phyloP scores from a whole-genome alignment of 2,888 invertebrate species.

The Rapana venosa region DNA sequence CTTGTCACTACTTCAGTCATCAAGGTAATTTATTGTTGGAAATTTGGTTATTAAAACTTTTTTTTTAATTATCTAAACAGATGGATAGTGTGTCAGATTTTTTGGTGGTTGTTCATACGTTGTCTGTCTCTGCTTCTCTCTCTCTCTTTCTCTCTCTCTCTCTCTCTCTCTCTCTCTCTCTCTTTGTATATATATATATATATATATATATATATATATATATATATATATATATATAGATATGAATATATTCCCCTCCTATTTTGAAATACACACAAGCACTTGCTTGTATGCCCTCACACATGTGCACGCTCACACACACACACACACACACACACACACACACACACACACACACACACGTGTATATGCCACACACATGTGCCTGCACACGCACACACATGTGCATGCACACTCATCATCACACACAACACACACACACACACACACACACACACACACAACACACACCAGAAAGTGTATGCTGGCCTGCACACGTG shows the following conservation, averaged over 20 bases:
- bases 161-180: constrained; percentile 4
- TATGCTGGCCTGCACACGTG: too few species aligned
- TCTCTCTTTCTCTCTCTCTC: neutral
- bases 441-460: too few species aligned
- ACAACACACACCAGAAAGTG: too few species aligned
- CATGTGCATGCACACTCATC: too few species aligned
- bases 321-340: neutral
- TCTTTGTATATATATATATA: constrained; percentile 4
- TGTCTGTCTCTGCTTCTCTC: neutral
- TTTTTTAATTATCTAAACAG: constrained; percentile 21
- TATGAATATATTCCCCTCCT: neutral
- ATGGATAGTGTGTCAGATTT: neutral
- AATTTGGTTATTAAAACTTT: constrained; percentile 23
- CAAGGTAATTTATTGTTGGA: constrained; percentile 34
- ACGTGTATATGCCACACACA: too few species aligned
- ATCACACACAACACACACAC: too few species aligned
- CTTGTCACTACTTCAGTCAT: constrained; percentile 32
- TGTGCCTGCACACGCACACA: too few species aligned
- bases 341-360: neutral
- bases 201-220: constrained; percentile 23
- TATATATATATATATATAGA: neutral
- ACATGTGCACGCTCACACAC: neutral
- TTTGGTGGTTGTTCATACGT: neutral
- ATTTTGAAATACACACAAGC: neutral
- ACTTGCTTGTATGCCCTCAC: neutral